Evolutionary conservation across 2,113 vertebrate genomes (phyloP).

Genomic region (rabbit (Oryctolagus cuniculus)): mOryCun1.1 NC_091445.1:76498001-76498500

Average conservation of each 20-base stretch:
- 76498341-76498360: background rate
- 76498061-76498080: background rate
- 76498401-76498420: background rate
- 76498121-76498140: background rate
- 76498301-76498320: background rate
- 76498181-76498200: background rate
- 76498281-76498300: background rate
- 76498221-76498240: background rate
- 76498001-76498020: background rate
- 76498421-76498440: background rate
- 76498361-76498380: conserved; percentile 20
- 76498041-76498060: conserved; percentile 4
- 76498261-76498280: conserved; percentile 12
- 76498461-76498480: no score
- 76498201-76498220: background rate
- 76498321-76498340: conserved; percentile 3
- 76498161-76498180: background rate
- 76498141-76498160: background rate
- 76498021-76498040: background rate
- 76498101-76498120: background rate
- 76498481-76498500: no score
- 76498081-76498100: background rate
- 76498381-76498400: background rate
- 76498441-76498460: no score
- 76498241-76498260: background rate